Evolutionary conservation across 2,113 vertebrate species (phyloP).

Genomic region (Psephotus haematonotus): DNA sequence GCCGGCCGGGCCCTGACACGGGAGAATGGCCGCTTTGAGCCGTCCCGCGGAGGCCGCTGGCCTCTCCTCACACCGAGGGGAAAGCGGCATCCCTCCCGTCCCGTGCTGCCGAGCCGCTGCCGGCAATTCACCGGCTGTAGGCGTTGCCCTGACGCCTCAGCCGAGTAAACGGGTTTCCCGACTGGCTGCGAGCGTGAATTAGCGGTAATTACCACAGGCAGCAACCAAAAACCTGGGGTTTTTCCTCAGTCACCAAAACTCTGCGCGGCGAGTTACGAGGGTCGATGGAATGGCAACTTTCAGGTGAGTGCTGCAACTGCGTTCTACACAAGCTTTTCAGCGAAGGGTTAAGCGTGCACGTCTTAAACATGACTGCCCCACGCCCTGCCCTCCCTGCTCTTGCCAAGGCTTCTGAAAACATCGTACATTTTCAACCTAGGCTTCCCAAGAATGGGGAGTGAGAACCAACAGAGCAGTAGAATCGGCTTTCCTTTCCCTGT

Average conservation of each 20-base stretch:
- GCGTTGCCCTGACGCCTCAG: background rate
- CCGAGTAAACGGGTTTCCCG: background rate
- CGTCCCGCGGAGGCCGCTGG: background rate
- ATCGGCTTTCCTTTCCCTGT: background rate
- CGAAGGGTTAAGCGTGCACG: background rate
- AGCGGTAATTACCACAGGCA: background rate
- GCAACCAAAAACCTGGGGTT: accelerated
- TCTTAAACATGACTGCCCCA: background rate
- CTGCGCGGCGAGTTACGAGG: background rate
- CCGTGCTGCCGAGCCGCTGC: background rate
- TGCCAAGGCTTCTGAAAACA: background rate
- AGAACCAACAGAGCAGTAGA: background rate
- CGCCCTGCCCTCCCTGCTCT: background rate
- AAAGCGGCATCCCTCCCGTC: no score
- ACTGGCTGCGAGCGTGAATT: background rate
- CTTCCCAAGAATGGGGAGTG: background rate
- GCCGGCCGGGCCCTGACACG: no score
- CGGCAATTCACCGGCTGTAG: no score
- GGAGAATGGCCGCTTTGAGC: background rate
- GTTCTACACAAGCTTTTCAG: background rate
- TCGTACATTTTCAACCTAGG: background rate
- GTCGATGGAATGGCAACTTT: background rate
- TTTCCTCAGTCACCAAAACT: background rate
- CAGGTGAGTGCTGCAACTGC: background rate
- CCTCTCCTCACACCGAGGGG: background rate